Percentiles rank a stretch among this genome's conserved stretches.
Conservation (phyloP, 2,797 vertebrate genomes). For the Anolis apletophallus region DNA sequence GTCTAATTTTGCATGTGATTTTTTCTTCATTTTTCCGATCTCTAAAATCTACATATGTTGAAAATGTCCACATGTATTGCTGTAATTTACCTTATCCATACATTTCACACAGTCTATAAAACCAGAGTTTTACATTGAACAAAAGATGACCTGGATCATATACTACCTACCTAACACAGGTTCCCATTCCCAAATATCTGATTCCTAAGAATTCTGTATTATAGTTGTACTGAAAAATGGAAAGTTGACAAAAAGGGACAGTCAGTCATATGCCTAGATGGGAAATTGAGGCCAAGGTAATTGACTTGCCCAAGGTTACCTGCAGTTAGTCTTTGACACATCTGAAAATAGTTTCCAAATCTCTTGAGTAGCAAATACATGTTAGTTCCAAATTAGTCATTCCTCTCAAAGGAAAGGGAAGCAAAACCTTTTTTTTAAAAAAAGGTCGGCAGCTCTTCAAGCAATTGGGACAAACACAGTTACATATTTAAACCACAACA, state of each 20-base stretch:
- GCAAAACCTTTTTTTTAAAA: background rate
- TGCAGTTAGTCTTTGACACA: background rate
- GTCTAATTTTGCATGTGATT: background rate
- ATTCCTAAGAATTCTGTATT: background rate
- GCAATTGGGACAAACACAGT: background rate
- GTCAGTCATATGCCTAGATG: background rate
- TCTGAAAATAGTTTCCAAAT: conserved; percentile 6
- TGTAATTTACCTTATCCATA: background rate
- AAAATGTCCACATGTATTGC: background rate
- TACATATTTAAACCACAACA: conserved; percentile 6
- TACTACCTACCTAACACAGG: background rate
- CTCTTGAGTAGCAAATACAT: background rate
- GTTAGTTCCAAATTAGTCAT: conserved; percentile 3
- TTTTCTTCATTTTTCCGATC: background rate
- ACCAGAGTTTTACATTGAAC: background rate
- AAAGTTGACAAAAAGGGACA: background rate
- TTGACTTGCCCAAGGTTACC: conserved; percentile 9
- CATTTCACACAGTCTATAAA: background rate
- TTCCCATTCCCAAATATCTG: background rate
- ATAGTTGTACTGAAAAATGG: background rate
- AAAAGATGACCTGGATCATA: background rate
- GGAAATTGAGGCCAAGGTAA: background rate
- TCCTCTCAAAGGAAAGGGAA: background rate
- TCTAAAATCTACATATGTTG: background rate
- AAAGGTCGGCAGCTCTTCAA: conserved; percentile 5